Evolutionary conservation across 2,113 vertebrate species (phyloP), one percentile per base, ranked within the genome.

Genomic region (Microtus montanus): DNA sequence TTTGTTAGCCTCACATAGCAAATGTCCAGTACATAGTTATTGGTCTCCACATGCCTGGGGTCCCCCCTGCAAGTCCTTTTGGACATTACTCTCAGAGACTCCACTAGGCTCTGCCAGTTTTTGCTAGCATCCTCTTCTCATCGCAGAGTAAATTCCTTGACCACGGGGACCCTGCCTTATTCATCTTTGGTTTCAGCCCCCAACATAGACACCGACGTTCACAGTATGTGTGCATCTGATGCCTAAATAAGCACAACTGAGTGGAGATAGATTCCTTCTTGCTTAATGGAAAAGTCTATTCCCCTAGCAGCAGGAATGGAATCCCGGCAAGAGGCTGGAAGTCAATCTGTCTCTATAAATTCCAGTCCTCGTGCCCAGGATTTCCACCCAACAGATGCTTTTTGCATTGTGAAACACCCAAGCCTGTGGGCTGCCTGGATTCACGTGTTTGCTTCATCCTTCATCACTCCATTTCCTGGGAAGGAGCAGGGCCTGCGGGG

Each of bases 361-460:
- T 95, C 85, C 90, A 58, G 61, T 96, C 93, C 93, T 44, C 38
- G 63, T 93, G 91, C 91, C 91, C 94, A 58, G 66, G 97, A 84
- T 96, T 98, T 97, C 96, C 96, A 96, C 97, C 95, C 80, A 95
- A 66, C 95, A 97, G 96, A 97, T 98, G 96, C 94, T 96, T 98
- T 98, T 98, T 90, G 94, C 92, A 92, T 96, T 96, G 91, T 96
- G 96, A 96, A 97, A 96, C 97, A 96, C 87, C 89, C 89, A 71
- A 26, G 14, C 86, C 54, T 38, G 90, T 74, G 85, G 96, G 96
- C 97, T 96, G 96, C 93, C 96, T 93, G 90, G 52, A 33, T 92
- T 97, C 96, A 74, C 83, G 61, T 97, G 96, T 97, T 86, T 66
- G 88, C 78, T 95, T 82, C 87, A 85, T 97, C 97, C 96, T 96